These are phyloP conservation scores for Cryptoprocta ferox DNA, from an alignment of 2,797 vertebrate genomes.

Conservation along the genomic window DNA sequence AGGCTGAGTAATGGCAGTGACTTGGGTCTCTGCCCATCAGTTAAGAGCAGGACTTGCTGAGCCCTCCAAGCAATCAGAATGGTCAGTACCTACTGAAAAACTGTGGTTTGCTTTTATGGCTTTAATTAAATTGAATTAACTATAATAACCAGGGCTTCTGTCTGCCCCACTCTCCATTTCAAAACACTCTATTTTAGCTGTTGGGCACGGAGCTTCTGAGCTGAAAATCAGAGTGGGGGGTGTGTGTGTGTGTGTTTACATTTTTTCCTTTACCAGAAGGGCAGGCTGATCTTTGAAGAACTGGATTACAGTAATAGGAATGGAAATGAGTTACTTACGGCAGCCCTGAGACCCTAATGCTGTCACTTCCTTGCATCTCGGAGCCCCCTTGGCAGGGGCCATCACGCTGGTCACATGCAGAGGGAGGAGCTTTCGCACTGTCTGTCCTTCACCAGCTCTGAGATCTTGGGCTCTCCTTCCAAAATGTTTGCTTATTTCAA, in stretches of 20 bases:
- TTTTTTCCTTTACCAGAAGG: background rate
- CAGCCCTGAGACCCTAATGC: background rate
- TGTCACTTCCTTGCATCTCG: background rate
- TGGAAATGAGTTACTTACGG: background rate
- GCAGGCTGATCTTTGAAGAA: background rate
- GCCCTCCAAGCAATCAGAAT: background rate
- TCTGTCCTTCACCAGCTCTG: background rate
- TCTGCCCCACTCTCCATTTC: conserved; percentile 37
- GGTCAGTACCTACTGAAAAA: background rate
- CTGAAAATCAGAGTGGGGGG: background rate
- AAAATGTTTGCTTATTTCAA: conserved; percentile 21
- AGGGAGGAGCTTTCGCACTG: background rate
- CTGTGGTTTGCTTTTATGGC: conserved; percentile 61
- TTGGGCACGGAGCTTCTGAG: background rate
- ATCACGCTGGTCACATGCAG: background rate
- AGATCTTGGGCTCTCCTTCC: background rate
- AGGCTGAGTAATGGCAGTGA: background rate
- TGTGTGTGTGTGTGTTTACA: background rate
- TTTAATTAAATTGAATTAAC: conserved; percentile 74
- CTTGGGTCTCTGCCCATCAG: conserved; percentile 66
- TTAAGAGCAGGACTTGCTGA: conserved; percentile 43
- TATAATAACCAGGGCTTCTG: conserved; percentile 63
- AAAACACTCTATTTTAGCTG: background rate
- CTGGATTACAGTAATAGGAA: background rate
- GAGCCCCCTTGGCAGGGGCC: background rate